phyloP scores from a whole-genome alignment of 2,797 vertebrate species.

The Distichodus sexfasciatus region DNA sequence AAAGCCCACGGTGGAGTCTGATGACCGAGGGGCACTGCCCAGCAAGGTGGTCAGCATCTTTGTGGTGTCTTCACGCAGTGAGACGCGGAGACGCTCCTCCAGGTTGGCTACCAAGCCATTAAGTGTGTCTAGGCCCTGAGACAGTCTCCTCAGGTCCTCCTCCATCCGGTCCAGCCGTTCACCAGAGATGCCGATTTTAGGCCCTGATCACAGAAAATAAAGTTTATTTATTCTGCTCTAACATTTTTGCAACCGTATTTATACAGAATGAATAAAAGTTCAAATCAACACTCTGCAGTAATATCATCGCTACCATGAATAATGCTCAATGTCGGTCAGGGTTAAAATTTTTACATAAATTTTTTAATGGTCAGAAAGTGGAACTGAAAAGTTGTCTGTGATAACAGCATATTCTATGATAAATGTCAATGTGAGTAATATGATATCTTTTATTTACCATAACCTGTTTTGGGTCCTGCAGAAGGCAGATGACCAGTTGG shows the following conservation, averaged over 20 bases:
- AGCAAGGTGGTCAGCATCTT: conserved; percentile 82
- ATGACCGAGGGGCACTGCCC: conserved; percentile 63
- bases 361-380: too few species aligned
- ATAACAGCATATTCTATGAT: background rate
- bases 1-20: conserved; percentile 78
- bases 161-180: conserved; percentile 90
- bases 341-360: too few species aligned
- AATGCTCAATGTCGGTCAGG: too few species aligned
- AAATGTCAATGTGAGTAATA: too few species aligned
- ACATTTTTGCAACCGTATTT: too few species aligned
- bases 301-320: too few species aligned
- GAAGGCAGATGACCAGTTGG: conserved; percentile 69
- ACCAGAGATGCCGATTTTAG: conserved; percentile 72
- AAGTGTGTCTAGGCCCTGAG: conserved; percentile 82
- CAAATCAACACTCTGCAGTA: too few species aligned
- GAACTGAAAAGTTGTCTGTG: background rate
- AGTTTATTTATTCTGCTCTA: too few species aligned
- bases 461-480: conserved; percentile 70
- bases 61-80: conserved; percentile 83
- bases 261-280: too few species aligned
- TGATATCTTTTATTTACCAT: conserved; percentile 66
- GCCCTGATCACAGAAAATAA: conserved; percentile 64
- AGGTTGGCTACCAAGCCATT: conserved; percentile 79
- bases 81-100: conserved; percentile 80
- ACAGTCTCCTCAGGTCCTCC: conserved; percentile 83